These are phyloP conservation scores for Tetramorium parvispinum DNA, from an alignment of 1,140 invertebrate species.

Conservation along the genomic window DNA sequence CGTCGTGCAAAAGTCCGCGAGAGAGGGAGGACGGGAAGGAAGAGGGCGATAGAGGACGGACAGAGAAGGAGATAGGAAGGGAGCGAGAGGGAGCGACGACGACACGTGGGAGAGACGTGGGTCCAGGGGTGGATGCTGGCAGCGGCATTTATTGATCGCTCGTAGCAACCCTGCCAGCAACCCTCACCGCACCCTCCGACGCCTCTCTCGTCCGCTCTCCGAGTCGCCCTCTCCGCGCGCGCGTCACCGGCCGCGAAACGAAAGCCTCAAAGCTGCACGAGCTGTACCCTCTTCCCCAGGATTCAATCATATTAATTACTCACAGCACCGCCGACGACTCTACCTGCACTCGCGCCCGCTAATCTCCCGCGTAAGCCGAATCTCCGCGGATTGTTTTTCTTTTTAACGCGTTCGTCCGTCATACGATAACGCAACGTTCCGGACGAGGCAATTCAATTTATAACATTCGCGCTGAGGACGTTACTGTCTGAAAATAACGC, in stretches of 20 bases:
- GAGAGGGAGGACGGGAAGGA: slow-evolving; percentile 4
- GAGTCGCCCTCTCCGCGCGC: slow-evolving; percentile 43
- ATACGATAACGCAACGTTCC: neutral
- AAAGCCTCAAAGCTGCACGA: slow-evolving; percentile 68
- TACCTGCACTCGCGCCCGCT: slow-evolving; percentile 53
- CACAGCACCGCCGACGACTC: slow-evolving; percentile 64
- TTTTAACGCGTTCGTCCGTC: neutral
- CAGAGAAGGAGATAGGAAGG: slow-evolving; percentile 46
- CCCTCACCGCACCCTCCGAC: slow-evolving; percentile 63
- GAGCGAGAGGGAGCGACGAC: slow-evolving; percentile 36
- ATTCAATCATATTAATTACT: slow-evolving; percentile 82
- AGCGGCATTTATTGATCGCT: slow-evolving; percentile 84
- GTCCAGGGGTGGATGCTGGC: slow-evolving; percentile 81
- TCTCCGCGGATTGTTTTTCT: slow-evolving; percentile 46
- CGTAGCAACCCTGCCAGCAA: slow-evolving; percentile 80
- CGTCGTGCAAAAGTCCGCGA: slow-evolving; percentile 27
- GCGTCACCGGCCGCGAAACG: slow-evolving; percentile 56
- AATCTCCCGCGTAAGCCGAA: slow-evolving; percentile 29
- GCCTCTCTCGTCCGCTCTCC: slow-evolving; percentile 66
- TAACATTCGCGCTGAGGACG: neutral
- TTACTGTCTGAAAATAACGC: neutral
- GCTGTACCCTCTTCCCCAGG: neutral
- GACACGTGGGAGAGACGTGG: slow-evolving; percentile 72
- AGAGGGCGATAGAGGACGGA: slow-evolving; percentile 37
- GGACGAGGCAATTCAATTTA: neutral